Evolutionary conservation across 1,140 invertebrate genomes (phyloP).

Genomic region (Cotesia chilonis): DNA sequence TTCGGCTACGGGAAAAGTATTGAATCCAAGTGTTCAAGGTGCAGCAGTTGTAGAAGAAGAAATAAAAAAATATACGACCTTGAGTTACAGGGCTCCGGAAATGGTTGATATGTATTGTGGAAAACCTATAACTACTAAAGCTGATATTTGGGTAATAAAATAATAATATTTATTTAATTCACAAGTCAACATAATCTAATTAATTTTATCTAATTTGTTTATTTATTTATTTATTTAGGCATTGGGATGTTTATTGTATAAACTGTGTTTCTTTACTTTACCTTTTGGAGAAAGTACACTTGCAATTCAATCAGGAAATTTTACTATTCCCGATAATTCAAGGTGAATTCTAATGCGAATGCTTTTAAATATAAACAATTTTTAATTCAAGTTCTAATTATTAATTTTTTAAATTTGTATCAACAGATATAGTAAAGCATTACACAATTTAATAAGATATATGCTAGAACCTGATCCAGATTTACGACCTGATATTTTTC

Average conservation of each 20-base stretch:
- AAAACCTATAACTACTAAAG: slow-evolving; percentile 88
- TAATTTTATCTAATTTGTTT: slow-evolving; percentile 30
- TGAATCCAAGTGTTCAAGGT: slow-evolving; percentile 79
- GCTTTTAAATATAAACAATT: background rate
- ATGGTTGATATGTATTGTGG: slow-evolving; percentile 95
- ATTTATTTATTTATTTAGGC: slow-evolving; percentile 70
- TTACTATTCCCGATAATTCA: slow-evolving; percentile 85
- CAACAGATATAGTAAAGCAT: slow-evolving; percentile 59
- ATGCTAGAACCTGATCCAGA: slow-evolving; percentile 87
- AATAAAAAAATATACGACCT: slow-evolving; percentile 93
- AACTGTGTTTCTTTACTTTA: slow-evolving; percentile 90
- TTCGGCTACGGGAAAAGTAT: slow-evolving; percentile 82
- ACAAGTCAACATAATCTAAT: slow-evolving; percentile 11
- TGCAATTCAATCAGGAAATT: slow-evolving; percentile 92
- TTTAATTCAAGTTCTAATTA: slow-evolving; percentile 19
- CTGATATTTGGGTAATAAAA: slow-evolving; percentile 86
- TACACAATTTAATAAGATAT: slow-evolving; percentile 72
- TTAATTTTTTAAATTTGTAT: slow-evolving; percentile 41
- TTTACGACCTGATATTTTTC: slow-evolving; percentile 87
- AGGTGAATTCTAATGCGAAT: slow-evolving; percentile 67
- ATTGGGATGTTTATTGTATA: slow-evolving; percentile 89
- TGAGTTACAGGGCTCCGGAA: slow-evolving; percentile 93
- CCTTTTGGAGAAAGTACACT: slow-evolving; percentile 94
- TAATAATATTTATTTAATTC: slow-evolving; percentile 30
- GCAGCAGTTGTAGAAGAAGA: slow-evolving; percentile 86